Conservation (phyloP, 2,888 invertebrate genomes). For the Protophormia terraenovae region DNA sequence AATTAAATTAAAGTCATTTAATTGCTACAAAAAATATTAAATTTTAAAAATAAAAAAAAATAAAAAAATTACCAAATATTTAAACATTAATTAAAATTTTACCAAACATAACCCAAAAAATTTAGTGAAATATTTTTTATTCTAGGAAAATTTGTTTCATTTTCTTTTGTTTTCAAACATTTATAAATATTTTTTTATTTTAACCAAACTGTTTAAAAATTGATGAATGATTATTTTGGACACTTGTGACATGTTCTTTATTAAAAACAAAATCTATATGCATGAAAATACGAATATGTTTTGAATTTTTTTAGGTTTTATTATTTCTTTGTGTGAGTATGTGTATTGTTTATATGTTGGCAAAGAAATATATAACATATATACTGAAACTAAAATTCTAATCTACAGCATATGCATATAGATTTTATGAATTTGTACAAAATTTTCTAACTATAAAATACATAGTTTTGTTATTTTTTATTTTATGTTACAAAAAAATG, state of each 20-base stretch:
- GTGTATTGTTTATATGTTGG: neutral
- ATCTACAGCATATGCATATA: neutral
- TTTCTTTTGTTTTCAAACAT: neutral
- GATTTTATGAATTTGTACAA: neutral
- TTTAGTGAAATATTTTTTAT: neutral
- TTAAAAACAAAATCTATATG: neutral
- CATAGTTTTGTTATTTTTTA: neutral
- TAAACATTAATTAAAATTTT: neutral
- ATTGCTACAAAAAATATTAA: neutral
- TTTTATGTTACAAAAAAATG: neutral
- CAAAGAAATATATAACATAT: neutral
- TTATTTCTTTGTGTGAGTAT: neutral
- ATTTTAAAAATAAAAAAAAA: neutral
- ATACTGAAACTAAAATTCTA: neutral
- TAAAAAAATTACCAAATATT: neutral
- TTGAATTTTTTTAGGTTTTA: too few species aligned
- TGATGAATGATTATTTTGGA: constrained; percentile 2
- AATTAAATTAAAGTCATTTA: neutral
- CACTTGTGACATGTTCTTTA: neutral
- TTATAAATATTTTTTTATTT: neutral
- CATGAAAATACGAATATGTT: neutral
- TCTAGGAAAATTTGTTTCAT: neutral
- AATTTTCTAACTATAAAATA: neutral
- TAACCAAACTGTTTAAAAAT: neutral
- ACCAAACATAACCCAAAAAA: too few species aligned